phyloP scores from a whole-genome alignment of 2,888 invertebrate species.

The Tubulanus polymorphus region DNA sequence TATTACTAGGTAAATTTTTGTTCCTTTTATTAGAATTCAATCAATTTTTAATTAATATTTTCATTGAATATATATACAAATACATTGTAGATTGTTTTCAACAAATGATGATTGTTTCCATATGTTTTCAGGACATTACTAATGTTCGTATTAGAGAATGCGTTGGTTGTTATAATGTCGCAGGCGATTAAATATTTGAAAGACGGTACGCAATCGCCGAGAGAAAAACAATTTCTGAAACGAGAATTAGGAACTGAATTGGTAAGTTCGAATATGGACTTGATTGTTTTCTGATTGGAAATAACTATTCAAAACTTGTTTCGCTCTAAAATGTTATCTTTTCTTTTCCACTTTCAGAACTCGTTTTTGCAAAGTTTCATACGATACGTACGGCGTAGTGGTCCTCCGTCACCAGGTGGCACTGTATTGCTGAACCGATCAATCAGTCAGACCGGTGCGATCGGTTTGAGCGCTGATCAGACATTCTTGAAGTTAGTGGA shows the following conservation, averaged over 20 bases:
- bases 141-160: constrained; percentile 47
- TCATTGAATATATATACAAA: too few relatives aligned
- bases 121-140: constrained; percentile 31
- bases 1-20: too few relatives aligned
- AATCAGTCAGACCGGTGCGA: constrained; percentile 28
- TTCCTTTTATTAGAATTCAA: too few relatives aligned
- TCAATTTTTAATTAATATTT: too few relatives aligned
- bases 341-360: constrained; percentile 33
- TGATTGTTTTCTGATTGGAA: background rate
- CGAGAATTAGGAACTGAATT: constrained; percentile 52
- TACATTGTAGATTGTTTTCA: too few relatives aligned
- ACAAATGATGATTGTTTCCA: too few relatives aligned
- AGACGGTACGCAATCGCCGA: constrained; percentile 33
- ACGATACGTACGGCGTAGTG: constrained; percentile 38
- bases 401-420: constrained; percentile 20
- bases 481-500: constrained; percentile 43
- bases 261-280: constrained; percentile 31
- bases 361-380: constrained; percentile 40
- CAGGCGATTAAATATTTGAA: constrained; percentile 51
- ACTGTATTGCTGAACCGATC: constrained; percentile 22
- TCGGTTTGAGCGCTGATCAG: constrained; percentile 34
- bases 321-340: background rate
- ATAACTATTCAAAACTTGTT: background rate
- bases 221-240: constrained; percentile 52
- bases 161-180: constrained; percentile 46